Base-by-base conservation (phyloP, 2,888 invertebrate species). In the Venusia cambrica region DNA sequence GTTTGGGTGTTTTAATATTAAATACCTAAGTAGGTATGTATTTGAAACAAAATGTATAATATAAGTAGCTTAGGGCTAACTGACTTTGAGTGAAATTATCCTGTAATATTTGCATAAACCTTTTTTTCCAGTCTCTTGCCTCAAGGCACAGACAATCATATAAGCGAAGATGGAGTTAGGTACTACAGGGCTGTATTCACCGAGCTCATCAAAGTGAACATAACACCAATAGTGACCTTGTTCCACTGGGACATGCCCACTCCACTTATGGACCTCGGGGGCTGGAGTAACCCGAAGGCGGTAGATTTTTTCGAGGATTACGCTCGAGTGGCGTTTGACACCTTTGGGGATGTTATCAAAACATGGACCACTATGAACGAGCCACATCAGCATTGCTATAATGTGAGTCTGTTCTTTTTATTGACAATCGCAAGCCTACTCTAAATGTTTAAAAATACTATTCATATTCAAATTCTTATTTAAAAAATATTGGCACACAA, bases 361-460 rank as follows among this genome's bases (percentile, higher is more conserved):
- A 74, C 87, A 17, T 94, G 94, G 94, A 90, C 92, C 0, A 94
- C 94, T 0, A 88, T 94, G 48, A 94, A 94, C 56, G 94, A 94
- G 57, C 93, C 93, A 0, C 88, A 85, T 50, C 76, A 87, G 38
- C 85, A 88, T 50, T 89, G 89, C 50, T 70, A 63, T 49, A 73
- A 76, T 33, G 87, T 81, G 54, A 71, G 83, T 72, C 24, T 12
- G 2, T 3, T 8, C 9, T 11, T 10, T 15, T 10, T n/a, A n/a
- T n/a, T n/a, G n/a, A n/a, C n/a, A n/a, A n/a, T n/a, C n/a, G n/a
- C n/a, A n/a, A n/a, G n/a, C n/a, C n/a, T n/a, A n/a, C n/a, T n/a
- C n/a, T n/a, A n/a, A n/a, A n/a, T n/a, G n/a, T n/a, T n/a, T n/a
- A n/a, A n/a, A n/a, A n/a, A n/a, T n/a, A n/a, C n/a, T n/a, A n/a